Base-by-base conservation (phyloP, 2,888 invertebrate genomes). In the Meta bourneti region DNA sequence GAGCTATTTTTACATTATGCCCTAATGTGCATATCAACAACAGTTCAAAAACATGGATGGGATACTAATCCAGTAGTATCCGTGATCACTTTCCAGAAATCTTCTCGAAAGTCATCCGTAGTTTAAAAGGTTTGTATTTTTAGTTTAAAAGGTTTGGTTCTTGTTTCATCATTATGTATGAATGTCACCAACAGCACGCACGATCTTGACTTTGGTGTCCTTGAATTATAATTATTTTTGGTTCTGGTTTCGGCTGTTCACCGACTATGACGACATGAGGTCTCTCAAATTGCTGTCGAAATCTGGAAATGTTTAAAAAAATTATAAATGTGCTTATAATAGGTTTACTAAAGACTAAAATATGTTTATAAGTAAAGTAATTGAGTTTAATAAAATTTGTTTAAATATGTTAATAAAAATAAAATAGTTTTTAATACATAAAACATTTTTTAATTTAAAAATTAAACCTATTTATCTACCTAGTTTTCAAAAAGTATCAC, bases 211-310 rank as follows among this genome's bases (percentile, higher is more conserved):
- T 20, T 71, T 49, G 48, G 20, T 49, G 13, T 6, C 52, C n/a
- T n/a, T 77, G 48, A 20, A 87, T 54, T 16, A 87, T 80, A 16
- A 87, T 79, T 4, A 80, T 79, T 48, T 79, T 80, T 52, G 69
- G 49, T n/a, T 34, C 48, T 6, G 72, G 71, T 71, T 72, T 74
- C 7, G 54, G 86, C 5, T 61, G 19, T 71, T 77, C 82, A 61
- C 61, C 61, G 1, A 87, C 34, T 0, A 87, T 78, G 16, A 91
- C 48, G 16, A 91, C 79, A 54, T 83, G 80, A 13, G 90, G 90
- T 16, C 71, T 71, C 34, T 91, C 90, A n/a, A 91, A 91, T 54
- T 91, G 90, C n/a, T 75, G 54, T 48, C 49, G 77, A 75, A 91
- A 87, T 8, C 91, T 91, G 75, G 61, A 82, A 82, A 52, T 7